Conservation (phyloP, 2,797 vertebrate species). For the Cichlasoma orientale region DNA sequence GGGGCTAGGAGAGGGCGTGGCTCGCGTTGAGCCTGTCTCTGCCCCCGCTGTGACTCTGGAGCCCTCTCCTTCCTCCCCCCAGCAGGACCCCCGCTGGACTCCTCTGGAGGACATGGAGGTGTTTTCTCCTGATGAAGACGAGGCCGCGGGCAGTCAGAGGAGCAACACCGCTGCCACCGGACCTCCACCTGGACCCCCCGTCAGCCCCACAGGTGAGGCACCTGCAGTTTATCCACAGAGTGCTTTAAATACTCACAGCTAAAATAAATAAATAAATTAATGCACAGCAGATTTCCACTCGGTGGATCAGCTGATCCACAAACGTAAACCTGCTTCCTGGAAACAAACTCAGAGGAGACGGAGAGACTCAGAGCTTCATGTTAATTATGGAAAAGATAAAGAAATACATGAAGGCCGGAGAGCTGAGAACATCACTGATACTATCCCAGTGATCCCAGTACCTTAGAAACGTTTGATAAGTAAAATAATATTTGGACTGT, state of each 20-base stretch:
- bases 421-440: no score
- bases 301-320: no score
- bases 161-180: not conserved
- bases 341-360: no score
- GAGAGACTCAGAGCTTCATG: not conserved
- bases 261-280: no score
- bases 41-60: constrained; percentile 52
- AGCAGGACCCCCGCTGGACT: constrained; percentile 78
- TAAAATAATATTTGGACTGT: no score
- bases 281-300: no score
- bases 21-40: constrained; percentile 3
- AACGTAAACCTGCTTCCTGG: no score
- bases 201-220: constrained; percentile 60
- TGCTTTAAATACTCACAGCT: no score
- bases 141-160: not conserved
- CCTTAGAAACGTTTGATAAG: no score
- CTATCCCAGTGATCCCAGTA: no score
- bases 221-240: not conserved
- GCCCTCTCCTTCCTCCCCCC: constrained; percentile 66
- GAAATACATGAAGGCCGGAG: no score
- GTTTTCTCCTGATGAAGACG: constrained; percentile 58
- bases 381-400: not conserved
- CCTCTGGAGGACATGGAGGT: constrained; percentile 77
- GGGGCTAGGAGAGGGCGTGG: constrained; percentile 7
- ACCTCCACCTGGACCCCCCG: constrained; percentile 26